Conservation (phyloP, 2,113 vertebrate genomes). For the Prinia subflava region DNA sequence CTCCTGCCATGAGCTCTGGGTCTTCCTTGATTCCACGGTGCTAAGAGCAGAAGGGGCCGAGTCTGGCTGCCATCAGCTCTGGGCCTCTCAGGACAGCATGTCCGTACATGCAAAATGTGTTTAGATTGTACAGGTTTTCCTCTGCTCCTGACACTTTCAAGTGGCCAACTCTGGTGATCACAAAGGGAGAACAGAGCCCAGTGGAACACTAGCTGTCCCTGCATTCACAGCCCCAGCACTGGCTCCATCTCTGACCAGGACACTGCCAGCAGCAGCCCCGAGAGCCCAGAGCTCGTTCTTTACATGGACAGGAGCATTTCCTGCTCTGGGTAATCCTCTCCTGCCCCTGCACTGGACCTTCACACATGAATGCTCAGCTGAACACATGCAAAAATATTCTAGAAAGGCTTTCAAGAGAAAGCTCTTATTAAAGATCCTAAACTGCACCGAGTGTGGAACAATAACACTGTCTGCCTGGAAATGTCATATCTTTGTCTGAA, state of each 20-base stretch:
- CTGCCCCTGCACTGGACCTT: background rate
- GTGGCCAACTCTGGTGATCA: background rate
- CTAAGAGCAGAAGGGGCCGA: background rate
- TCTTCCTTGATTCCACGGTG: background rate
- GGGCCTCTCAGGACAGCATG: background rate
- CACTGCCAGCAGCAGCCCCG: background rate
- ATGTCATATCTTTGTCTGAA: constrained; percentile 64
- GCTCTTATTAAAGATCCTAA: constrained; percentile 55
- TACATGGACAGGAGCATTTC: accelerated
- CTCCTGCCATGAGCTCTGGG: background rate
- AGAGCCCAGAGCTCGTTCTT: background rate
- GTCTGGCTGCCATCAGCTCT: background rate
- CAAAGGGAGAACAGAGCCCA: background rate
- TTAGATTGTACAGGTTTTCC: too few relatives aligned
- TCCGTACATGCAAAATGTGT: background rate
- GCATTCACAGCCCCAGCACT: background rate
- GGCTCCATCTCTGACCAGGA: background rate
- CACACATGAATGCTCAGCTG: background rate
- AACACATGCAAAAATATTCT: constrained; percentile 38
- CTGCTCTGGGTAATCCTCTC: background rate
- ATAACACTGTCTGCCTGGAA: constrained; percentile 50
- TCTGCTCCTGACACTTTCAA: background rate
- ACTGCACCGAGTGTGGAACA: constrained; percentile 35
- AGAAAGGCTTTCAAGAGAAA: constrained; percentile 36
- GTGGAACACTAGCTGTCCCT: background rate